Evolutionary conservation across 2,113 vertebrate genomes (phyloP), one percentile per base, ranked within the genome.

Genomic region (Sciurus niger): DNA sequence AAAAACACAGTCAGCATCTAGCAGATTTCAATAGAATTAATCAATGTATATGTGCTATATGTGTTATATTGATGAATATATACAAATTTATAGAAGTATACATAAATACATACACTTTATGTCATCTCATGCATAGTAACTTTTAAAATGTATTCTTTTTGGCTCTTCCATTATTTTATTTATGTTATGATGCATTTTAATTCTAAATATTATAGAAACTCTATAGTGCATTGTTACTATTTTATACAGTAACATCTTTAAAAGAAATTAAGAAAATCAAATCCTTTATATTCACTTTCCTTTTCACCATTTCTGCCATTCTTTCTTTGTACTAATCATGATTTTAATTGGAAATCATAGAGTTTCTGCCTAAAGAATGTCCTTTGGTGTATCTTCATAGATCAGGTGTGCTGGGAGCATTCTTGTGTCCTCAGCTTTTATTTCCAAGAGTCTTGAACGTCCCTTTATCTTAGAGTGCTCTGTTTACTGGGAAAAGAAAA

Each of bases 211-310:
- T 53, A 2, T 72, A 78, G n/a, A 70, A 76, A 53, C 14, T 0
- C 2, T 13, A 63, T 11, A 63, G 22, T 67, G 53, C 13, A 43
- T 20, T 25, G 40, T 55, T 48, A 68, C 11, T 53, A 43, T 24
- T 94, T 87, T 94, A 94, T 16, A 95, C 8, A 79, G 65, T 74
- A 28, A 51, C 60, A 80, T 80, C 77, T 83, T 65, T 48, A 53
- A 51, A 94, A 88, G 34, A 13, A 43, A 40, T 60, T 30, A 83
- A 80, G n/a, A 28, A 86, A 86, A 77, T 77, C 25, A 70, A 76
- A 17, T 32, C 2, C 51, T 74, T 77, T 77, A 20, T 77, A 14
- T 51, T 90, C 53, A 30, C 18, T 76, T 92, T 74, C 3, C 34
- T 84, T 65, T 84, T 89, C 28, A 40, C 28, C 6, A 78, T 40